phyloP scores from a whole-genome alignment of 2,797 vertebrate genomes.

The Chiloscyllium punctatum region DNA sequence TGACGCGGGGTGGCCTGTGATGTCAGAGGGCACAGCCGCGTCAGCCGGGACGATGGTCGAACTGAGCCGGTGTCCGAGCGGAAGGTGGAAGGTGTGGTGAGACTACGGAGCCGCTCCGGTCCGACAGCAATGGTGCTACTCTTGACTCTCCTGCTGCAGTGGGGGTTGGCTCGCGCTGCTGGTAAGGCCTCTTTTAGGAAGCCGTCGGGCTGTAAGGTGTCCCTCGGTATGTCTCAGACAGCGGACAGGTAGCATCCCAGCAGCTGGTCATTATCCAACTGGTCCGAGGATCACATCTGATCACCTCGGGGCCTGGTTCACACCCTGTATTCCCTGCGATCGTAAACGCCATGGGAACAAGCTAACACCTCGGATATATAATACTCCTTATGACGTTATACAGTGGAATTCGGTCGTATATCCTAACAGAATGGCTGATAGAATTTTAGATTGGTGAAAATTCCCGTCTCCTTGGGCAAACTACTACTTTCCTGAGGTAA shows the following conservation, averaged over 20 bases:
- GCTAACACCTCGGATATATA: background rate
- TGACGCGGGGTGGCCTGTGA: background rate
- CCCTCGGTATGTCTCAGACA: background rate
- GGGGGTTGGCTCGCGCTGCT: background rate
- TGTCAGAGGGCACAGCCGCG: background rate
- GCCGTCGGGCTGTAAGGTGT: background rate
- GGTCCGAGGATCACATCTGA: background rate
- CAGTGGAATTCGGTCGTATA: background rate
- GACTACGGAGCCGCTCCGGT: constrained; percentile 27
- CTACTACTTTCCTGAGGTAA: no score
- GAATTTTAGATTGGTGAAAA: background rate
- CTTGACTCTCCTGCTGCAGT: background rate
- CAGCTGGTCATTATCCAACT: background rate
- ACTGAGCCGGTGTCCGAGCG: background rate
- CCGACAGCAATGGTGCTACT: background rate
- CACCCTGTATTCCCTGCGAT: background rate
- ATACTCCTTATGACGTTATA: background rate
- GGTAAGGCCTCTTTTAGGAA: background rate
- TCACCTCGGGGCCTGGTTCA: background rate
- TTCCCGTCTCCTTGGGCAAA: background rate
- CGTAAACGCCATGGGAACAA: background rate
- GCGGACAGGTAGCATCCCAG: background rate
- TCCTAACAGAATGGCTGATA: background rate
- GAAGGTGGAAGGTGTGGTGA: constrained; percentile 41
- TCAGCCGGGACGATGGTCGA: background rate